Conservation (phyloP, 2,888 invertebrate genomes). For the Lasioglossum leucozonium region DNA sequence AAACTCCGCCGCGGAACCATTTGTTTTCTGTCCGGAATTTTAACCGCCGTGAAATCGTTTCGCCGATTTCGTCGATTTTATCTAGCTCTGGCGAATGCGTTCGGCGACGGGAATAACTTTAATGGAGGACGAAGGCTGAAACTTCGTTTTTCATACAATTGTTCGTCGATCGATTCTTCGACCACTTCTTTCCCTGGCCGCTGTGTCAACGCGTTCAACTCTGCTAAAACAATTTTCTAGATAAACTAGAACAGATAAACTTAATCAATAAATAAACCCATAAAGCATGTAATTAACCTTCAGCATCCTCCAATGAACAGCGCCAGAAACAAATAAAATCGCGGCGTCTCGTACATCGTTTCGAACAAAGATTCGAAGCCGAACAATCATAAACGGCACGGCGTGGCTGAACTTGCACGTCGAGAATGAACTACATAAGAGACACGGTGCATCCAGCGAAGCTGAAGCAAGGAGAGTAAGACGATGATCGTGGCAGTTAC, state of each 20-base stretch:
- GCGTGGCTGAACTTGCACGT: background rate
- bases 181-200: too few relatives aligned
- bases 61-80: background rate
- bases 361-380: background rate
- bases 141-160: background rate
- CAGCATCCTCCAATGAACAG: background rate
- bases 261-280: too few relatives aligned
- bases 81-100: background rate
- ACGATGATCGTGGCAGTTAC: conserved; percentile 27
- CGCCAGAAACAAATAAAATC: background rate
- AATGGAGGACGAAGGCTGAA: background rate
- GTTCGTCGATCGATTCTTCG: too few relatives aligned
- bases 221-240: too few relatives aligned
- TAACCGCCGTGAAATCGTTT: background rate
- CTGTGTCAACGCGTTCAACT: too few relatives aligned
- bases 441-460: background rate
- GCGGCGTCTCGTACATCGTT: background rate
- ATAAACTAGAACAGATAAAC: too few relatives aligned
- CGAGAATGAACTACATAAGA: background rate
- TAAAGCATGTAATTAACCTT: background rate
- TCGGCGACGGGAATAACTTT: background rate
- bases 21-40: background rate
- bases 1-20: background rate
- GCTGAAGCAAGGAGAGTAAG: background rate
- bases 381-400: background rate